Base-by-base conservation (phyloP, 2,113 vertebrate species). In the Jacana jacana region DNA sequence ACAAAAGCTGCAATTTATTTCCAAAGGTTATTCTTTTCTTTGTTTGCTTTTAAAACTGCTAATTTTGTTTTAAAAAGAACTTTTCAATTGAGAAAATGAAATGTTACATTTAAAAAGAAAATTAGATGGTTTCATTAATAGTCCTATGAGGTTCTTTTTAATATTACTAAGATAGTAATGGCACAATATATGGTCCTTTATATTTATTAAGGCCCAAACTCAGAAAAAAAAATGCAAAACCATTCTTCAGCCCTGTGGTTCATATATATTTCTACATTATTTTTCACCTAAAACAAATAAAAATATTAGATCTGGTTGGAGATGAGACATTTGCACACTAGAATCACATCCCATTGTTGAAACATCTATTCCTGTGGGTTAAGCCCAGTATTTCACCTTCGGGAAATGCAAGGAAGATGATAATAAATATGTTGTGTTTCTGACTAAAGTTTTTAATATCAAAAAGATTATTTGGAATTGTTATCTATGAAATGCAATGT, bases 51-150 rank as follows among this genome's bases (percentile, higher is more conserved):
- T 44, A 14, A 86, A 81, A 42, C 5, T 7, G 3, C 0, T 65
- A 20, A 49, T 76, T 91, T 82, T 58, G 6, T 54, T 61, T 75
- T 11, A 39, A 46, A 42, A 48, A 55, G 7, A n/a, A 49, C 7
- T 57, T 92, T 80, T 55, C 16, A 3, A 46, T 3, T 57, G 17
- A 65, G 5, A 61, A 66, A 77, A 63, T 30, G 10, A 88, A 86
- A 57, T 10, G 1, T 16, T 73, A 7, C 3, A n/a, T 72, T 58
- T 44, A 75, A 90, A 68, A 70, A 51, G 4, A 60, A 73, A 63
- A 46, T 5, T 0, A 60, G n/a, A 35, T 13, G 0, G 0, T 33
- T 79, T 28, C 8, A 60, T 76, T 37, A 88, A 46, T 39, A 6
- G 4, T 28, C 3, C 4, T 51, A 20, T 28, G 63, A 30, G 33